These are phyloP conservation scores for Homarus gammarus DNA, from an alignment of 2,888 invertebrate genomes.

Conservation along the genomic window DNA sequence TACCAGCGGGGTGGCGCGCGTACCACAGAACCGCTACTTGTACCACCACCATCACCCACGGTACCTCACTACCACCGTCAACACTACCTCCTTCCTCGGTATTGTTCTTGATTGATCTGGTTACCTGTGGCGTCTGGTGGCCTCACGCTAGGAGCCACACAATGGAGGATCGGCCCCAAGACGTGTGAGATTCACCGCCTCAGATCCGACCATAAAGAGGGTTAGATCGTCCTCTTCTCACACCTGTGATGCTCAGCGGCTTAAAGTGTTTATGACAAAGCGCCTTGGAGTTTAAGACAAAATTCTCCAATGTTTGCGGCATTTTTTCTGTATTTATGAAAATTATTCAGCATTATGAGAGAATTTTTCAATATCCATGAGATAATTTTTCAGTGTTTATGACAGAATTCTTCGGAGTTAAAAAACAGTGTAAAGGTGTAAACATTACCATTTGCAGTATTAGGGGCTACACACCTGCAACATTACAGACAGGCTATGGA, in stretches of 20 bases:
- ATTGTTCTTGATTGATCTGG: conserved; percentile 33
- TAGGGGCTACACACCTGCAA: too few relatives aligned
- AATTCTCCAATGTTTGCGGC: neutral
- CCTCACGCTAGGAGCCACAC: conserved; percentile 24
- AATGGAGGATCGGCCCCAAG: conserved; percentile 16
- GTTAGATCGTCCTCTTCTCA: conserved; percentile 22
- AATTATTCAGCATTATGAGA: too few relatives aligned
- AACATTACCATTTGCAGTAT: too few relatives aligned
- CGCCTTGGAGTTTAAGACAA: neutral
- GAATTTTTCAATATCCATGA: too few relatives aligned
- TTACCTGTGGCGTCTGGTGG: neutral
- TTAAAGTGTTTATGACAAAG: conserved; percentile 22
- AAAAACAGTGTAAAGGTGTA: too few relatives aligned
- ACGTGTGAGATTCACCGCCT: conserved; percentile 27
- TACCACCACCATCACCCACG: neutral
- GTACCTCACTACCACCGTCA: neutral
- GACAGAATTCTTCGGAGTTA: too few relatives aligned
- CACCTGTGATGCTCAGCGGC: conserved; percentile 10
- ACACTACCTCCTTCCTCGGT: neutral
- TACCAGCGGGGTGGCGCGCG: too few relatives aligned
- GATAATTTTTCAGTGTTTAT: too few relatives aligned
- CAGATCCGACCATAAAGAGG: conserved; percentile 14
- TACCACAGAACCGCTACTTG: neutral
- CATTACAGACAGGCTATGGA: too few relatives aligned
- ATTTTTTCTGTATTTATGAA: too few relatives aligned